Base-by-base conservation (phyloP, 2,797 vertebrate genomes). In the Acropternis orthonyx region DNA sequence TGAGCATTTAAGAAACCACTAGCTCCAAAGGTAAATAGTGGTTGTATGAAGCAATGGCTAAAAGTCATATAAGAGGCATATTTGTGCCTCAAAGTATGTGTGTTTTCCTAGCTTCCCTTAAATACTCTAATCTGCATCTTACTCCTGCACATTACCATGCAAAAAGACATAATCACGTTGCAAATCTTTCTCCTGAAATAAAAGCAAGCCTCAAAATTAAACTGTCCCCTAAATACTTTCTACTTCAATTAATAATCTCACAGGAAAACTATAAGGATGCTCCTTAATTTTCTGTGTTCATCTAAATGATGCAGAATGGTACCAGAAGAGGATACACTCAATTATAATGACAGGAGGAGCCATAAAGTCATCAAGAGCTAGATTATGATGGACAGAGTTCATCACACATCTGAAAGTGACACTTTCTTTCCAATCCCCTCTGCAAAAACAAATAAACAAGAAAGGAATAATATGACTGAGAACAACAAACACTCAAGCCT, bases 1-100 rank as follows among this genome's bases (percentile, higher is more conserved):
- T 34, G 54, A 96, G 91, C 69, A 67, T 91, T 96, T 96, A 87
- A 89, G 85, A 94, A 96, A 95, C 90, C 84, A 85, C 92, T 55
- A 72, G 65, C 51, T 95, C 51, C 69, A 85, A 93, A 92, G 12
- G 69, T 77, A 92, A 96, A 91, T 39, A 96, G 82, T 2, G 13
- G 81, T 81, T 89, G 75, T 37, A 77, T 69, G 78, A 92, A 93
- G 92, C 78, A 91, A 65, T 23, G 84, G 67, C 39, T 46, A 20
- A 79, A 77, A 88, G 75, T 37, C 56, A 46, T 48, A 5, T 20
- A 89, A 91, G 44, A 43, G 63, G 73, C 34, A 69, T 32, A 12
- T 12, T 65, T 27, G 17, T 44, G 55, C 73, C 54, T 83, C 43
- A 34, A 79, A 77, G 54, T 54, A 72, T 3, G 36, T 49, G 81